Evolutionary conservation across 2,888 invertebrate genomes (phyloP), one percentile per base, ranked within the genome.

Genomic region (Trichogramma dendrolimi): DNA sequence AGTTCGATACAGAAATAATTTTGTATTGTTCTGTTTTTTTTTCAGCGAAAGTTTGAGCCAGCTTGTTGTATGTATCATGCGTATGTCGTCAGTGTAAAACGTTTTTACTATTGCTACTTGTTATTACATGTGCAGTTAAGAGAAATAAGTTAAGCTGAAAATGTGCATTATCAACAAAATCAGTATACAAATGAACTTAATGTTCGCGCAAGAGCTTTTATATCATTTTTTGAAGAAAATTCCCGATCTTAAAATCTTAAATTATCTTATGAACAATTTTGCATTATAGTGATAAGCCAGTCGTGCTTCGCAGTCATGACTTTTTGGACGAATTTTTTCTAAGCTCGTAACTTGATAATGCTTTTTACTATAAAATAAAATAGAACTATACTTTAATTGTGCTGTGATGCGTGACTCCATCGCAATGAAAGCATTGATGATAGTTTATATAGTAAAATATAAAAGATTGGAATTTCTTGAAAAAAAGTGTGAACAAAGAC

Each of bases 31-130:
- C 27, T 27, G 57, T 60, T 66, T 64, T 67, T 61, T 56, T 64
- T 64, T 63, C 55, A 61, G 53, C 53, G 55, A 41, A 61, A 61
- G 60, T 59, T 62, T 48, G 51, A 66, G 59, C 63, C 61, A 64
- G 65, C 63, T 61, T 61, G 63, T 62, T 63, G 62, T 66, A 27
- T 27, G 58, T 60, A 67, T 63, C 61, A 60, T 64, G 64, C 61
- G 66, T 66, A 66, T 60, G 61, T 64, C 64, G 63, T 46, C 62
- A 62, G 67, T 61, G 63, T 66, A 61, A 63, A 44, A 57, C 62
- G 58, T 63, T 66, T 14, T 66, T 61, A 64, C 51, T 67, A 63
- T 62, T 64, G 60, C 58, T 57, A 60, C 62, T 67, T 65, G 63
- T 67, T 65, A 65, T 65, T 54, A 54, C 51, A 54, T 58, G 63